These are phyloP conservation scores for Drosophila meridiana DNA, from an alignment of 2,888 invertebrate genomes.

Conservation along the genomic window DNA sequence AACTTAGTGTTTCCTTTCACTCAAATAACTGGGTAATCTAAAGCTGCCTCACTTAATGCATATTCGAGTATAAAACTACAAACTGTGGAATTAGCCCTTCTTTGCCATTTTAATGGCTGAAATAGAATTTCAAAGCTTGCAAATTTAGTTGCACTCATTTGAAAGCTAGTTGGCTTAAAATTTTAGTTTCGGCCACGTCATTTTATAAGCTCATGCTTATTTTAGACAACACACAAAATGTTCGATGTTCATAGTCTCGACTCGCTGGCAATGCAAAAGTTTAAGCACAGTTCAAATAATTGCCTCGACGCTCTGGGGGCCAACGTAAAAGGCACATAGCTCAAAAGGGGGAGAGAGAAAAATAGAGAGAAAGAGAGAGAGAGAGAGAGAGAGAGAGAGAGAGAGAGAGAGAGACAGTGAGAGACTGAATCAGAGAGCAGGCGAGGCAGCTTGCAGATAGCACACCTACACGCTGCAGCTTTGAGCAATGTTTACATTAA, in stretches of 20 bases:
- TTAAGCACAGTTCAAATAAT: constrained; percentile 66
- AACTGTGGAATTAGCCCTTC: neutral
- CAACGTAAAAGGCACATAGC: constrained; percentile 35
- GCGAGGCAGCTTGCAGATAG: constrained; percentile 22
- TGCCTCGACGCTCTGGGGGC: constrained; percentile 44
- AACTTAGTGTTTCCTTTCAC: neutral
- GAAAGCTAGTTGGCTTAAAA: constrained; percentile 11
- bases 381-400: neutral
- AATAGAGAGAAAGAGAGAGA: neutral
- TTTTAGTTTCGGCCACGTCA: constrained; percentile 16
- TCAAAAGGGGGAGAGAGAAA: neutral
- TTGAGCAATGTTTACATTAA: constrained; percentile 66
- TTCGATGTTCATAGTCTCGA: constrained; percentile 37
- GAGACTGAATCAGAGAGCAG: neutral
- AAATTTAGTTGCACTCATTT: neutral
- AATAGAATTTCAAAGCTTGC: constrained; percentile 6
- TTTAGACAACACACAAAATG: constrained; percentile 22
- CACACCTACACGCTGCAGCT: constrained; percentile 59
- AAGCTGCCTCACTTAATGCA: neutral
- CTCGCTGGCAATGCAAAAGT: constrained; percentile 51
- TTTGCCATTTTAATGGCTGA: neutral
- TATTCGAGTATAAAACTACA: neutral
- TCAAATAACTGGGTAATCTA: neutral
- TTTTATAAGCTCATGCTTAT: constrained; percentile 14
- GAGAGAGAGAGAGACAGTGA: neutral